Base-by-base conservation (phyloP, 2,888 invertebrate species). In the Rotaria macrura region DNA sequence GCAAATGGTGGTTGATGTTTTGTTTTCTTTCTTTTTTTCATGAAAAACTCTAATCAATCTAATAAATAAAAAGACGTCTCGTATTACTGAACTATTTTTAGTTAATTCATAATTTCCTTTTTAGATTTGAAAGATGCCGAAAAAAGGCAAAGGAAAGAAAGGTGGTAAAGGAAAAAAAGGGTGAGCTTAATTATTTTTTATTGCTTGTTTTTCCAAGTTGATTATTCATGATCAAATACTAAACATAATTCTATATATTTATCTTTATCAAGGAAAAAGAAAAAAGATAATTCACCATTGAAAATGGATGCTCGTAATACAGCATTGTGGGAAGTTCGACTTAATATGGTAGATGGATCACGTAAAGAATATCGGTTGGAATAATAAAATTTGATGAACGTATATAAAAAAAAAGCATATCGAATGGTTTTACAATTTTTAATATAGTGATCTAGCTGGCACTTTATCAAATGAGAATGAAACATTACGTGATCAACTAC, bases 401-500 rank as follows among this genome's bases (percentile, higher is more conserved):
- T 29, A 14, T 9, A 57, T 29, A 29, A 14, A 57, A 47, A 1
- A 12, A 47, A 47, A n/a, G n/a, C 9, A 47, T 47, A 29, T 54
- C 10, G 43, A 43, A 23, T 54, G 3, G 10, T 12, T 57, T n/a
- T 29, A 55, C n/a, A 4, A 12, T 29, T 57, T 12, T 57, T 3
- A n/a, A 29, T 34, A 65, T 65, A 90, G 91, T 85, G 90, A 90
- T 84, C 89, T 89, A 89, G 89, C 90, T 9, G 89, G 89, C 85
- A 87, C 88, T 79, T 87, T 91, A 79, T 88, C 90, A 87, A 85
- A 89, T 65, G 90, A 90, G 85, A 91, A 91, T 88, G 90, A 90
- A 85, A 88, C 88, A n/a, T 89, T 91, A 9, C 89, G 89, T 87
- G 89, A 88, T 83, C 89, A 89, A 87, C 89, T 91, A 89, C 87